Evolutionary conservation across 2,113 vertebrate genomes (phyloP).

Genomic region (Calidris pygmaea): DNA sequence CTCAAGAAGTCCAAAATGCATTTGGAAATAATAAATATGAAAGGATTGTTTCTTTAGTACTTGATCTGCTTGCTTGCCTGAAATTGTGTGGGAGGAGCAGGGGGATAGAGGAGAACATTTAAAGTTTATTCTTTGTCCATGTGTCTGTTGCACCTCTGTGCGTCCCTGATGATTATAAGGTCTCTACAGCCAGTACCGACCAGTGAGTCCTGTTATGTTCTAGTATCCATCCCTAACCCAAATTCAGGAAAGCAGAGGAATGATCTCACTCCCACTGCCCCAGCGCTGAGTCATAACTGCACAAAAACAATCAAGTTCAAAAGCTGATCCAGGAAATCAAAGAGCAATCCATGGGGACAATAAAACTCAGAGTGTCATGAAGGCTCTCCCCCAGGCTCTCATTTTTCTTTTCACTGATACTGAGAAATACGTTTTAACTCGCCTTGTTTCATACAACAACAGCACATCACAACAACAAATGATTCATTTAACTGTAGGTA

Average conservation of each 20-base stretch:
- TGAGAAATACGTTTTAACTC: neutral
- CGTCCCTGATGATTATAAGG: neutral
- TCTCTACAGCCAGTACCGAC: neutral
- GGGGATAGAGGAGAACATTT: neutral
- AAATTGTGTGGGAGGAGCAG: rapidly evolving
- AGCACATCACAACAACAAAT: neutral
- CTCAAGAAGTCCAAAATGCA: neutral
- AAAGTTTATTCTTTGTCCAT: neutral
- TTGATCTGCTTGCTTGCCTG: neutral
- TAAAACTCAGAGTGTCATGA: neutral
- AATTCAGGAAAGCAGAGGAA: neutral
- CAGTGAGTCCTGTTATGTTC: neutral
- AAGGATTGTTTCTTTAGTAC: neutral
- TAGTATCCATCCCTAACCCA: neutral
- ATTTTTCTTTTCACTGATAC: neutral
- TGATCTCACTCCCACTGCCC: neutral
- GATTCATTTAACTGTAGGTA: neutral
- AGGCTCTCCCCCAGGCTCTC: neutral
- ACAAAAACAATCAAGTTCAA: neutral
- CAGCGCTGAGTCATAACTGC: neutral
- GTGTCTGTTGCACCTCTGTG: neutral
- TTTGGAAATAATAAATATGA: neutral
- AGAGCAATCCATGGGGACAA: neutral
- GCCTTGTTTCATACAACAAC: neutral
- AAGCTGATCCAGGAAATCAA: neutral